Base-by-base conservation (phyloP, 1,140 invertebrate species). In the Pachypeltis micranthus region DNA sequence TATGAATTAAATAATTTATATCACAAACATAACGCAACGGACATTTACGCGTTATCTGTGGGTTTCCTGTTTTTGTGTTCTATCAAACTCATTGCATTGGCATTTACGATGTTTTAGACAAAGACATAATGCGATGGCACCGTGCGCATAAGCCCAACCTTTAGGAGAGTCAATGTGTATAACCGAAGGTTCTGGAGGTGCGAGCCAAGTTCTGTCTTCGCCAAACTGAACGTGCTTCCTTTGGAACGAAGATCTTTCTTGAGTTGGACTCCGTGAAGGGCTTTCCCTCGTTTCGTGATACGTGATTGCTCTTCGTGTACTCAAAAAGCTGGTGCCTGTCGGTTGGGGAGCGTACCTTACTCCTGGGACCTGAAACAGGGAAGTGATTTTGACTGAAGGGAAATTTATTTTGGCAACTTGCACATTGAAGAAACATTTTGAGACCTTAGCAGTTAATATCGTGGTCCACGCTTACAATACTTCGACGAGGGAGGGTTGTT, bases 221-320 rank as follows among this genome's bases (percentile, higher is more conserved):
- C 61, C 61, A 29, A 68, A 70, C 63, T 70, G 69, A 0, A 70
- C 69, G 55, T 70, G 69, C 51, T 70, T 70, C 39, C 65, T 61
- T 2, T 57, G 51, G n/a, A 25, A 59, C 0, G 58, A 44, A 25
- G 55, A 25, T 21, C 14, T 24, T 3, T 21, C 12, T 0, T 26
- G 59, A 34, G 67, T 68, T 4, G 67, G 69, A 51, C 67, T 67
- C 23, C 65, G 63, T 10, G 68, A 67, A 0, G 67, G 67, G n/a
- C 66, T 65, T 12, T 64, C 66, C 19, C 44, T 54, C 10, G 68
- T 66, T 39, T 69, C 68, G 61, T 67, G 68, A 61, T 66, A 69
- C 0, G 68, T 70, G 21, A 63, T 63, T 7, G 66, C 66, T 31
- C 69, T 25, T 19, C 67, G 44, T 0, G 70, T 69, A 27, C 69